These are phyloP conservation scores for Agrotis clavis DNA, from an alignment of 2,888 invertebrate genomes.

Conservation along the genomic window DNA sequence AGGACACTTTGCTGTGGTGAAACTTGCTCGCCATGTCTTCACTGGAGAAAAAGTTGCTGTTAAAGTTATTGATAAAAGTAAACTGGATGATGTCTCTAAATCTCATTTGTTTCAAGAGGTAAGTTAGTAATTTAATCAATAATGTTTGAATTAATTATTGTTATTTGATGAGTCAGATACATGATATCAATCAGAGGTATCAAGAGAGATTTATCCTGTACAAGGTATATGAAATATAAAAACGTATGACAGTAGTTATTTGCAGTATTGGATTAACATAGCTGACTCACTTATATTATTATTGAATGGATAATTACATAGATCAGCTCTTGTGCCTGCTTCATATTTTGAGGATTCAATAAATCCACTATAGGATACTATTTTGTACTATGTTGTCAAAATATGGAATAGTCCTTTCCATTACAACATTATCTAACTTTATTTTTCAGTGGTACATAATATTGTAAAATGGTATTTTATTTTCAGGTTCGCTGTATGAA, in stretches of 20 bases:
- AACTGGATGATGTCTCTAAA: constrained; percentile 98
- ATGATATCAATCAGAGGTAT: background rate
- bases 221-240: background rate
- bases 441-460: background rate
- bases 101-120: constrained; percentile 99
- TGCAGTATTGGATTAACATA: constrained; percentile 2
- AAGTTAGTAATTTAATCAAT: constrained; percentile 61
- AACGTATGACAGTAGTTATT: background rate
- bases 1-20: constrained; percentile 99
- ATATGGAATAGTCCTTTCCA: no score
- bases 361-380: background rate
- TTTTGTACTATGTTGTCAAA: no score
- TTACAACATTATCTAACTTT: no score
- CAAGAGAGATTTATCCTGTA: background rate
- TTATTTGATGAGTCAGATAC: background rate
- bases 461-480: constrained; percentile 6
- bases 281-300: no score
- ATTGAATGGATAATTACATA: no score
- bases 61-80: constrained; percentile 99
- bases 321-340: background rate
- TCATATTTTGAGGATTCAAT: background rate
- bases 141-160: background rate
- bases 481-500: constrained; percentile 98
- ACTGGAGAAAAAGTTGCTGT: constrained; percentile 99
- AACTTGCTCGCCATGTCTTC: constrained; percentile 99